phyloP scores from a whole-genome alignment of 2,797 vertebrate species.

The Silurus aristotelis region DNA sequence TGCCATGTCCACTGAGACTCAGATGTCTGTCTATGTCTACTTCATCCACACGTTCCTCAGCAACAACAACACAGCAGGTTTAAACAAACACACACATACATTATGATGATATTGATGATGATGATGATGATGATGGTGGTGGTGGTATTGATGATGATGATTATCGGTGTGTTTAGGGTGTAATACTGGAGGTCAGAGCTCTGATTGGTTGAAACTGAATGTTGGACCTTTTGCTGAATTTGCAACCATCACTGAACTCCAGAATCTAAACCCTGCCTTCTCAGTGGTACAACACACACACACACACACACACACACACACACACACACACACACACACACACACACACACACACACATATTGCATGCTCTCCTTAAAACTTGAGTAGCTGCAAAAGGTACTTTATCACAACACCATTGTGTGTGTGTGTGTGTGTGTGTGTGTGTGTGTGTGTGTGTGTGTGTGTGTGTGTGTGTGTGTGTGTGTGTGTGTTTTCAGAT shows the following conservation, averaged over 20 bases:
- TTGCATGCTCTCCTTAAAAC: too few species aligned
- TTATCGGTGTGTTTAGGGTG: slow-evolving; percentile 57
- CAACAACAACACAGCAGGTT: slow-evolving; percentile 61
- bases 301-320: slow-evolving; percentile 25
- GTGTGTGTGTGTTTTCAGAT: slow-evolving; percentile 59
- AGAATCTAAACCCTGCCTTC: slow-evolving; percentile 61
- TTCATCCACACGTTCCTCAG: slow-evolving; percentile 69
- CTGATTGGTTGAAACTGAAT: slow-evolving; percentile 70
- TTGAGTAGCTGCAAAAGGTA: too few species aligned
- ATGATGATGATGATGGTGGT: too few species aligned
- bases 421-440: too few species aligned
- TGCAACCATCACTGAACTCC: slow-evolving; percentile 59
- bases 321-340: slow-evolving; percentile 22
- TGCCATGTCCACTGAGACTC: slow-evolving; percentile 39
- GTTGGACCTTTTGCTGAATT: slow-evolving; percentile 65
- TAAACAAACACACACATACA: background rate
- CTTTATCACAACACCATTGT: background rate
- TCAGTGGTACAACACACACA: slow-evolving; percentile 56
- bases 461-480: slow-evolving; percentile 26
- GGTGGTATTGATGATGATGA: too few species aligned
- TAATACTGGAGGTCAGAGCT: slow-evolving; percentile 40
- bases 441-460: too few species aligned
- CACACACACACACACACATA: slow-evolving; percentile 23
- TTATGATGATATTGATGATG: too few species aligned
- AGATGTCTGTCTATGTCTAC: slow-evolving; percentile 57